Evolutionary conservation across 2,888 invertebrate genomes (phyloP), one percentile per base, ranked within the genome.

Genomic region (Amphipoea oculea): DNA sequence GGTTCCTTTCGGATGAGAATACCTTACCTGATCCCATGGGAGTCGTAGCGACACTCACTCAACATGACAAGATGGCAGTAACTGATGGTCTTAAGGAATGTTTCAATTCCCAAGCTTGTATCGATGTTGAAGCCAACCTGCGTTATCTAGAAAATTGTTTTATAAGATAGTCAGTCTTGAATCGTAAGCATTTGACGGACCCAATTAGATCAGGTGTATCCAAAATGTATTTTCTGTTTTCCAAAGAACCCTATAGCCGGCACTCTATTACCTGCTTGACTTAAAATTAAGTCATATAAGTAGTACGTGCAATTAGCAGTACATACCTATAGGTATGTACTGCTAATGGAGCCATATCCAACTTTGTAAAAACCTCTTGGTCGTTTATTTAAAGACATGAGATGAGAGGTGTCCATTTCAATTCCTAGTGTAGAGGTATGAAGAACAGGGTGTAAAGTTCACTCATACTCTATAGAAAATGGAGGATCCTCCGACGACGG

Each of bases 41-140:
- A 51, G 54, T 57, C 40, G 7, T 48, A 14, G 62, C 60, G n/a
- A 62, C 40, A 62, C 45, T 54, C 48, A 23, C 67, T 73, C 48
- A 42, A 20, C 67, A 29, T 73, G 62, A 12, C 40, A 72, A 79
- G 63, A 40, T 57, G 74, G 12, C 81, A 40, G 73, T 62, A 68
- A 68, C 67, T 63, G 68, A 81, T 80, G 23, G 11, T 57, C 20
- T 29, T 48, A 63, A 29, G n/a, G 54, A 48, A 57, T 73, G 5
- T 48, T 40, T 68, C 23, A 73, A 73, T 73, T 66, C 20, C 11
- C 57, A 6, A 42, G 23, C 14, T 67, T 62, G 69, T 65, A 65
- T n/a, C n/a, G 3, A 23, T 63, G 36, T 79, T 60, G n/a, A 40
- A 45, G 17, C 36, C 12, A 48, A 60, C 6, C 4, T 79, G 36